phyloP scores from a whole-genome alignment of 2,113 vertebrate species.

The Mastomys natalensis region DNA sequence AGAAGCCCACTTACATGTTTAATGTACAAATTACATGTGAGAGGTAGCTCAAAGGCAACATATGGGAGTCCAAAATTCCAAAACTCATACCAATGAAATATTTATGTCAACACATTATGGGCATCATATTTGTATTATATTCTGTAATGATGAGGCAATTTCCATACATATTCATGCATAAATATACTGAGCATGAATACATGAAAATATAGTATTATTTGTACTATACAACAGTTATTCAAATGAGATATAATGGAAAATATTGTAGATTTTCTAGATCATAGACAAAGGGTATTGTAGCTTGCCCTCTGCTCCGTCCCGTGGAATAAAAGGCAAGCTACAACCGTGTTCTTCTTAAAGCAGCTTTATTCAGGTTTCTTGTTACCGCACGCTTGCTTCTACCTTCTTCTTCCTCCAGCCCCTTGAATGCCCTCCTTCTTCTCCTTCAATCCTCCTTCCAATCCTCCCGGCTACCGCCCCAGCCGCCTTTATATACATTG shows the following conservation, averaged over 20 bases:
- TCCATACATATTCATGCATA: background rate
- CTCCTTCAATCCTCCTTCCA: too few relatives aligned
- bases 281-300: conserved; percentile 16
- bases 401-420: too few relatives aligned
- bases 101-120: conserved; percentile 44
- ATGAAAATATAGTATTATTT: conserved; percentile 29
- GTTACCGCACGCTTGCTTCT: too few relatives aligned
- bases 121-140: conserved; percentile 24
- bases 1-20: conserved; percentile 61
- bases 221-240: background rate
- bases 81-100: conserved; percentile 59
- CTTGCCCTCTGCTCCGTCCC: too few relatives aligned
- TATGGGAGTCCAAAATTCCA: conserved; percentile 20
- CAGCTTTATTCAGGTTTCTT: too few relatives aligned
- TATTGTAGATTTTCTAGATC: conserved; percentile 20
- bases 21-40: conserved; percentile 66
- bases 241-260: conserved; percentile 29
- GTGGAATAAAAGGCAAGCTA: too few relatives aligned
- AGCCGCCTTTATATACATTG: too few relatives aligned
- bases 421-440: too few relatives aligned
- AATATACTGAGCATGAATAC: background rate
- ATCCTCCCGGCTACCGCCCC: too few relatives aligned
- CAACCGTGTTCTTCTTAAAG: too few relatives aligned
- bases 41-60: conserved; percentile 36
- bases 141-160: conserved; percentile 4